Evolutionary conservation across 2,888 invertebrate species (phyloP).

Genomic region (Epicampocera succincta): DNA sequence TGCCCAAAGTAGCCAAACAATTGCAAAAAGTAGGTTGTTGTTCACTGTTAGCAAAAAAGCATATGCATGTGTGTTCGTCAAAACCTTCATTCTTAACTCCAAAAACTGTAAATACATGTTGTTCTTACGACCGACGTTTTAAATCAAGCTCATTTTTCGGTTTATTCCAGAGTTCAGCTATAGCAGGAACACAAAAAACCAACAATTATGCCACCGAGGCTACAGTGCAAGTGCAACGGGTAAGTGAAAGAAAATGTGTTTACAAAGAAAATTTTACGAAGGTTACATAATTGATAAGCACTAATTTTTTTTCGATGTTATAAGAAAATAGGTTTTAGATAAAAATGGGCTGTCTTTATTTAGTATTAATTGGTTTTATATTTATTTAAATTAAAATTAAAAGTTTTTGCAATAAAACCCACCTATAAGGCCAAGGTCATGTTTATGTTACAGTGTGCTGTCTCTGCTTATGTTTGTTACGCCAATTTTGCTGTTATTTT

Average conservation of each 20-base stretch:
- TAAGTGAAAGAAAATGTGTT: slow-evolving; percentile 72
- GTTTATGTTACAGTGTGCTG: background rate
- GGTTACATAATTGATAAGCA: slow-evolving; percentile 66
- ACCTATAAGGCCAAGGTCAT: slow-evolving; percentile 42
- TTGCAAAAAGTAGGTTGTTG: slow-evolving; percentile 80
- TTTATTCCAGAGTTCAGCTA: slow-evolving; percentile 79
- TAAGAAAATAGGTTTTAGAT: background rate
- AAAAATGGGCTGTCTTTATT: background rate
- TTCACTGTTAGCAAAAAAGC: slow-evolving; percentile 37
- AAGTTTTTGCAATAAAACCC: too few relatives aligned
- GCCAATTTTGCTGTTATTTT: too few relatives aligned
- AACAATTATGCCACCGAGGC: slow-evolving; percentile 82
- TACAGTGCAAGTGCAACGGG: slow-evolving; percentile 80
- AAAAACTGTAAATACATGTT: slow-evolving; percentile 53
- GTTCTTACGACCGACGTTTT: slow-evolving; percentile 70
- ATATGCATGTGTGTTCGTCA: slow-evolving; percentile 60
- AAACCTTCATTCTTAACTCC: slow-evolving; percentile 34
- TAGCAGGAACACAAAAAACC: slow-evolving; percentile 76
- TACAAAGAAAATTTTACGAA: slow-evolving; percentile 14
- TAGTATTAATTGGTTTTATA: too few relatives aligned
- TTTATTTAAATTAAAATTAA: too few relatives aligned
- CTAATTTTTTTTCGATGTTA: background rate
- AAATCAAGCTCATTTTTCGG: slow-evolving; percentile 80
- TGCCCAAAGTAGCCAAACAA: slow-evolving; percentile 78
- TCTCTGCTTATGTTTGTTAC: too few relatives aligned